These are phyloP conservation scores for Sebastes flavidus DNA, from an alignment of 2,797 vertebrate genomes.

Conservation along the genomic window DNA sequence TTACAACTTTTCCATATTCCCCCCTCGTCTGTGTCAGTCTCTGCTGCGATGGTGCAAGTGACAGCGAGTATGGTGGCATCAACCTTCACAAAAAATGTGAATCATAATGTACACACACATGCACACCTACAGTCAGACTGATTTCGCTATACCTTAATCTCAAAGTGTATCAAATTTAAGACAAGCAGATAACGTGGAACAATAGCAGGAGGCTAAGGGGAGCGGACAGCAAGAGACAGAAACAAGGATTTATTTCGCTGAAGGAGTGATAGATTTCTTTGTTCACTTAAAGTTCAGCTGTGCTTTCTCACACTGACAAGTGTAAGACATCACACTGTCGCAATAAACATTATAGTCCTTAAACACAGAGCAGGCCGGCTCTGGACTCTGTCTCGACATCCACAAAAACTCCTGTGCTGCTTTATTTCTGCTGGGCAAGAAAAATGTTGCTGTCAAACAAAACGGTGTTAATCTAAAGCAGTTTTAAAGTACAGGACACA, in stretches of 20 bases:
- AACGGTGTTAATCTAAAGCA: conserved; percentile 4
- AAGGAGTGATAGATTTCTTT: conserved; percentile 1
- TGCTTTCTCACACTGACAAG: conserved; percentile 1
- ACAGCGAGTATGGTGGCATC: conserved; percentile 11
- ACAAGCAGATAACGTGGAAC: neutral
- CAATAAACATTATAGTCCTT: neutral
- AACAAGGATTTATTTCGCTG: conserved; percentile 9
- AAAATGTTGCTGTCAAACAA: conserved; percentile 8
- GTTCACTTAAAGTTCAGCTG: neutral
- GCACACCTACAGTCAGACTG: neutral
- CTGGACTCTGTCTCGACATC: conserved; percentile 9
- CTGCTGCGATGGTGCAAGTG: conserved; percentile 13
- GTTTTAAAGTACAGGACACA: neutral
- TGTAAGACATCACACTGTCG: neutral
- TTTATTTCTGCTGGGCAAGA: conserved; percentile 16
- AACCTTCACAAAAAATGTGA: conserved; percentile 29
- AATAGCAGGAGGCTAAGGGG: neutral
- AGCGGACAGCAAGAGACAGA: neutral
- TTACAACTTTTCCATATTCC: neutral
- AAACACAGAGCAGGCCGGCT: neutral
- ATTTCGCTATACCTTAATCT: conserved; percentile 13
- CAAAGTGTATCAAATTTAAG: conserved; percentile 1
- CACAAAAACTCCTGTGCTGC: neutral
- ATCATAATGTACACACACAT: neutral
- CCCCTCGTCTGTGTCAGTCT: conserved; percentile 15